Percentiles rank a stretch among this genome's conserved stretches.
Conservation (phyloP, 2,888 invertebrate genomes). For the Agapetus fuscipes region DNA sequence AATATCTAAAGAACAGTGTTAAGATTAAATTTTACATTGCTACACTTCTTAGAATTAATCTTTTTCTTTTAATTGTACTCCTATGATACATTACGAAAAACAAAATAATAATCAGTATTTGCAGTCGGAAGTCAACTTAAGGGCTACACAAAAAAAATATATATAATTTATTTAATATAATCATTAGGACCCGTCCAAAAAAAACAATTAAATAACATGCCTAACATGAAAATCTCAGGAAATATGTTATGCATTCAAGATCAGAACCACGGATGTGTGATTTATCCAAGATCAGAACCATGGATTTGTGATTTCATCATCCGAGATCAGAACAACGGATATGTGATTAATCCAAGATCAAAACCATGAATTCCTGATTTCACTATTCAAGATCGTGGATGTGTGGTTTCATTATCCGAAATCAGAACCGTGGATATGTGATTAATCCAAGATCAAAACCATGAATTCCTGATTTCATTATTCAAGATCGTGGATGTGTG, state of each 20-base stretch:
- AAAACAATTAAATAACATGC: not conserved
- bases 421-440: too few species aligned
- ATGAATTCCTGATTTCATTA: too few species aligned
- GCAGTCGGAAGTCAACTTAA: constrained; percentile 18
- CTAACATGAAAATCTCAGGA: not conserved
- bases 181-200: constrained; percentile 13
- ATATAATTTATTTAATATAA: not conserved
- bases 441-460: too few species aligned
- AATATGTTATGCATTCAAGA: not conserved
- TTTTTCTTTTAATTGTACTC: too few species aligned
- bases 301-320: too few species aligned
- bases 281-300: not conserved
- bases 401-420: too few species aligned
- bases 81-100: constrained; percentile 21
- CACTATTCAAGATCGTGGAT: too few species aligned
- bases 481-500: too few species aligned
- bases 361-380: not conserved
- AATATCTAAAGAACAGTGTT: constrained; percentile 19
- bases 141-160: constrained; percentile 11
- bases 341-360: not conserved
- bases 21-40: constrained; percentile 1
- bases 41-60: too few species aligned
- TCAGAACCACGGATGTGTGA: not conserved
- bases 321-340: too few species aligned
- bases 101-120: constrained; percentile 20